These are phyloP conservation scores for Troides aeacus DNA, from an alignment of 2,888 invertebrate genomes.

Conservation along the genomic window DNA sequence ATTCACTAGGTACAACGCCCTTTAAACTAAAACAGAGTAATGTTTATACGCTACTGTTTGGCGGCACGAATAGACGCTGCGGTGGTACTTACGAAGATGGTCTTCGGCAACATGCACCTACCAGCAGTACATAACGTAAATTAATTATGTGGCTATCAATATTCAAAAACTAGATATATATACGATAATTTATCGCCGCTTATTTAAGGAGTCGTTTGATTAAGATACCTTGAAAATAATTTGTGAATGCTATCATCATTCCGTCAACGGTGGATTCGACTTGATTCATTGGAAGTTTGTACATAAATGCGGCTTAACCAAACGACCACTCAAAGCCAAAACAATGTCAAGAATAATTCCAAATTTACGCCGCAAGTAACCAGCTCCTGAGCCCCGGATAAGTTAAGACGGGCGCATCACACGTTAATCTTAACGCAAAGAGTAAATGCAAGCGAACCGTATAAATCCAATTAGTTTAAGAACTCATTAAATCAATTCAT, in stretches of 20 bases:
- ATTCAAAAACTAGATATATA: background rate
- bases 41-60: too few species aligned
- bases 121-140: background rate
- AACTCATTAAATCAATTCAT: constrained; percentile 75
- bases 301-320: constrained; percentile 28
- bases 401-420: constrained; percentile 36
- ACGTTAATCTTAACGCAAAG: constrained; percentile 57
- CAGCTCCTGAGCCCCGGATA: constrained; percentile 41
- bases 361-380: constrained; percentile 58
- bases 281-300: constrained; percentile 22
- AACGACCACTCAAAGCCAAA: constrained; percentile 47
- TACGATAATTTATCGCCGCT: background rate
- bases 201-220: background rate
- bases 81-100: too few species aligned
- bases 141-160: background rate
- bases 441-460: constrained; percentile 63
- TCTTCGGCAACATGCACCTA: too few species aligned
- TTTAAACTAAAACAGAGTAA: too few species aligned
- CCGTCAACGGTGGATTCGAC: constrained; percentile 8
- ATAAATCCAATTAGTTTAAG: constrained; percentile 74
- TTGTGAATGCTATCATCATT: constrained; percentile 9
- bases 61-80: too few species aligned
- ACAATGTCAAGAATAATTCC: constrained; percentile 57
- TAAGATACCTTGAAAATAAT: constrained; percentile 2
- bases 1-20: too few species aligned